Percentiles rank a stretch among this genome's conserved stretches.
phyloP scores from a whole-genome alignment of 2,888 invertebrate genomes.

The Liodrosophila aerea region DNA sequence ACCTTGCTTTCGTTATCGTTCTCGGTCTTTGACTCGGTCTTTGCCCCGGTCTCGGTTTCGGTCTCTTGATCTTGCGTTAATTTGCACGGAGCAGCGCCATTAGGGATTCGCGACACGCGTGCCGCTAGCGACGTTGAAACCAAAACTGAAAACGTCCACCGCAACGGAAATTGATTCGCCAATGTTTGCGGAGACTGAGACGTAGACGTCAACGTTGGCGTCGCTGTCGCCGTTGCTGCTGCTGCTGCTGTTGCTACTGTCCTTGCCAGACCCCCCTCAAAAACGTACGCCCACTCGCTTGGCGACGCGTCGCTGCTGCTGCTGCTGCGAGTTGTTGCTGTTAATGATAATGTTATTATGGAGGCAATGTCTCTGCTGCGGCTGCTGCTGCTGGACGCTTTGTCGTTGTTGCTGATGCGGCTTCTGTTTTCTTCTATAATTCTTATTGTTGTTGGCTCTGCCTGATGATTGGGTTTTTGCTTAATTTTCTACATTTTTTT shows the following conservation, averaged over 20 bases:
- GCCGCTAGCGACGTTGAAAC: conserved; percentile 70
- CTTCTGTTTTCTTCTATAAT: conserved; percentile 30
- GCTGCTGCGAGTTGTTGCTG: conserved; percentile 32
- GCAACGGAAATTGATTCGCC: conserved; percentile 76
- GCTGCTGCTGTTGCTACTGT: conserved; percentile 49
- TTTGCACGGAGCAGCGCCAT: conserved; percentile 56
- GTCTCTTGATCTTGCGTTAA: conserved; percentile 46
- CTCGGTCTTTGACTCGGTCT: conserved; percentile 5
- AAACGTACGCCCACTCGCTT: conserved; percentile 61
- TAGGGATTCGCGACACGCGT: conserved; percentile 74
- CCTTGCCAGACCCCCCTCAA: conserved; percentile 58
- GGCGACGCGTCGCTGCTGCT: conserved; percentile 29
- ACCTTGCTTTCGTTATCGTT: background rate
- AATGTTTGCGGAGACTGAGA: conserved; percentile 42
- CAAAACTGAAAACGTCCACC: conserved; percentile 75
- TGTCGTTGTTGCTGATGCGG: conserved; percentile 17
- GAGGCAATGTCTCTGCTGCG: conserved; percentile 35
- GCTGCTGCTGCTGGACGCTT: conserved; percentile 22
- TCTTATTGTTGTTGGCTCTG: conserved; percentile 27
- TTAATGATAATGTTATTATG: conserved; percentile 54
- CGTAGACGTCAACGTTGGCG: conserved; percentile 28
- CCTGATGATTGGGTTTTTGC: conserved; percentile 62
- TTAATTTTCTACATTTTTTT: conserved; percentile 66
- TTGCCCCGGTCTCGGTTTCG: conserved; percentile 7
- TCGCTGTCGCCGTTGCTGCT: conserved; percentile 21